A percentile compares a stretch with the other conserved stretches of the same genome.
phyloP scores from a whole-genome alignment of 2,113 vertebrate genomes.

The Zingel zingel region DNA sequence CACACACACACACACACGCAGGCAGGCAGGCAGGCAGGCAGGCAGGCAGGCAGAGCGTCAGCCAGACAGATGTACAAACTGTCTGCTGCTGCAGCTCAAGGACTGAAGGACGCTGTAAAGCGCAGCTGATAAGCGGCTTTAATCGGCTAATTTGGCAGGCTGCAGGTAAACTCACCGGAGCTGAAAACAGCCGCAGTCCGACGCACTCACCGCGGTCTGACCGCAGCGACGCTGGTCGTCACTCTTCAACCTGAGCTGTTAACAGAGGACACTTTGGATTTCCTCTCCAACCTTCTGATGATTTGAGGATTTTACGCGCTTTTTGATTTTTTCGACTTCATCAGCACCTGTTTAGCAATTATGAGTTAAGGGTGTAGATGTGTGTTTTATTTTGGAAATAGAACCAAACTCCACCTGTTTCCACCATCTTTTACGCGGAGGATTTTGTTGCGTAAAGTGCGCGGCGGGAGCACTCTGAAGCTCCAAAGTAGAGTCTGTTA shows the following conservation, averaged over 20 bases:
- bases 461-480: constrained; percentile 30
- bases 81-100: constrained; percentile 63
- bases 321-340: not conserved
- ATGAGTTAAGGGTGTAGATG: not conserved
- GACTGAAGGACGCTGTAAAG: constrained; percentile 69
- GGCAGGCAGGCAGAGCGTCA: too few relatives aligned
- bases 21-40: too few relatives aligned
- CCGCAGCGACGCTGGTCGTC: not conserved
- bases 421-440: constrained; percentile 19
- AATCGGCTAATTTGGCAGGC: constrained; percentile 66
- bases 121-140: constrained; percentile 77
- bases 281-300: not conserved
- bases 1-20: not conserved
- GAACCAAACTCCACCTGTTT: not conserved
- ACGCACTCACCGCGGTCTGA: constrained; percentile 3
- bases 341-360: not conserved
- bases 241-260: not conserved
- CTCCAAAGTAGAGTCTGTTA: not conserved
- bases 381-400: not conserved
- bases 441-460: constrained; percentile 39
- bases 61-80: constrained; percentile 25
- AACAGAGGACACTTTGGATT: not conserved
- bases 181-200: not conserved
- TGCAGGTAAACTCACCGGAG: constrained; percentile 32
- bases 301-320: constrained; percentile 7